Evolutionary conservation across 2,113 vertebrate species (phyloP).

Genomic region (Anhinga rufa): DNA sequence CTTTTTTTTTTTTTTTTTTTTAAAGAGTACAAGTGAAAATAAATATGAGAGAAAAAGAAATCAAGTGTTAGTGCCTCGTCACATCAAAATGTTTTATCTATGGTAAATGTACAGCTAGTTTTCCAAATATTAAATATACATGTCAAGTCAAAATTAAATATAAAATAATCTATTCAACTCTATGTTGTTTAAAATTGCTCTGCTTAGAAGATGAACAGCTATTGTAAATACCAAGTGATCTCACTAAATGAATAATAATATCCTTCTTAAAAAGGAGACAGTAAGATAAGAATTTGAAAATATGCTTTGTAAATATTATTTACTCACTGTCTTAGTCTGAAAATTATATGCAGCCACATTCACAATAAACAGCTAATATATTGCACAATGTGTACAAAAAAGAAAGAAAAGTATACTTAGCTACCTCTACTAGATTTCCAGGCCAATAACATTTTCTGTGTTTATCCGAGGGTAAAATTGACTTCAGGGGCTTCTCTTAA

Average conservation of each 20-base stretch:
- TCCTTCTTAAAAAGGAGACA: not conserved
- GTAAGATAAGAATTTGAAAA: not conserved
- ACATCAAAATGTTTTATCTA: not conserved
- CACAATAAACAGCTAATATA: not conserved
- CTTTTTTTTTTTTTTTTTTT: not conserved
- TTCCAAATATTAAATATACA: not conserved
- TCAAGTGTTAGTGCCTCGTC: rapidly evolving
- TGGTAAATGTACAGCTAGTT: not conserved
- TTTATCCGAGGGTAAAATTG: not conserved
- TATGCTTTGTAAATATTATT: not conserved
- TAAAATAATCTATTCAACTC: not conserved
- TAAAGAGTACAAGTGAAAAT: not conserved
- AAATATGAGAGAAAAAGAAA: not conserved
- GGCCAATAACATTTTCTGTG: not conserved
- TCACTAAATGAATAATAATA: not conserved
- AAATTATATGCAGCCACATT: not conserved
- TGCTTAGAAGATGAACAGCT: not conserved
- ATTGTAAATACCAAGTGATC: not conserved
- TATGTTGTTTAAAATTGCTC: not conserved
- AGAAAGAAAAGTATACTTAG: not conserved
- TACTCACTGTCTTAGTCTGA: not conserved
- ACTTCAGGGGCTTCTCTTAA: not conserved
- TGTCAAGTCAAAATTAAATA: not conserved
- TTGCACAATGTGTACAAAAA: not conserved
- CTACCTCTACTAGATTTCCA: not conserved